Evolutionary conservation across 2,888 invertebrate species (phyloP).

Genomic region (Zaprionus lineosus): DNA sequence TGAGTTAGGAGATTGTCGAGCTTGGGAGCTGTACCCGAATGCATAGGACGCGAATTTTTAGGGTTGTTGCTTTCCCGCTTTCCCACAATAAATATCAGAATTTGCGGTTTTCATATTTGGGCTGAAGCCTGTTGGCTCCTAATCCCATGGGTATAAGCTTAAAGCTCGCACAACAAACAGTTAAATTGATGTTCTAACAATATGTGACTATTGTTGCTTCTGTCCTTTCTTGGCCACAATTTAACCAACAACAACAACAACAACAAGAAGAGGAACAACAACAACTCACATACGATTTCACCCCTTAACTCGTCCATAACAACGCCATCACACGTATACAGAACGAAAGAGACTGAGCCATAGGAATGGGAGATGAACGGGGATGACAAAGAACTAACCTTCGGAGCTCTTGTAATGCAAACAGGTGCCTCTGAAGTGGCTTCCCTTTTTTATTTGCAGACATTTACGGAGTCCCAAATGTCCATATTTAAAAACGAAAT

Average conservation of each 20-base stretch:
- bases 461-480: slow-evolving; percentile 39
- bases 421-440: slow-evolving; percentile 41
- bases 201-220: slow-evolving; percentile 34
- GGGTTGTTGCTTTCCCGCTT: too few relatives aligned
- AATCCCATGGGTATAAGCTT: neutral
- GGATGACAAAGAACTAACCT: slow-evolving; percentile 28
- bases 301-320: slow-evolving; percentile 10
- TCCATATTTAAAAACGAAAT: slow-evolving; percentile 65
- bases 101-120: too few relatives aligned
- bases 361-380: neutral
- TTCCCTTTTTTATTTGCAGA: slow-evolving; percentile 45
- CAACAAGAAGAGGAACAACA: too few relatives aligned
- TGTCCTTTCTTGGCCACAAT: slow-evolving; percentile 36
- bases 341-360: slow-evolving; percentile 10
- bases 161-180: neutral
- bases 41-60: too few relatives aligned
- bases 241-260: slow-evolving; percentile 44
- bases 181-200: slow-evolving; percentile 11
- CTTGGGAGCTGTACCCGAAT: too few relatives aligned
- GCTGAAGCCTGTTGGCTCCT: too few relatives aligned
- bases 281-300: slow-evolving; percentile 30
- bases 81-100: too few relatives aligned
- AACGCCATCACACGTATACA: too few relatives aligned
- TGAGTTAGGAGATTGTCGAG: too few relatives aligned
- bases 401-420: slow-evolving; percentile 59